These are phyloP conservation scores for Zaprionus capensis DNA, from an alignment of 1,140 invertebrate genomes.

Conservation along the genomic window DNA sequence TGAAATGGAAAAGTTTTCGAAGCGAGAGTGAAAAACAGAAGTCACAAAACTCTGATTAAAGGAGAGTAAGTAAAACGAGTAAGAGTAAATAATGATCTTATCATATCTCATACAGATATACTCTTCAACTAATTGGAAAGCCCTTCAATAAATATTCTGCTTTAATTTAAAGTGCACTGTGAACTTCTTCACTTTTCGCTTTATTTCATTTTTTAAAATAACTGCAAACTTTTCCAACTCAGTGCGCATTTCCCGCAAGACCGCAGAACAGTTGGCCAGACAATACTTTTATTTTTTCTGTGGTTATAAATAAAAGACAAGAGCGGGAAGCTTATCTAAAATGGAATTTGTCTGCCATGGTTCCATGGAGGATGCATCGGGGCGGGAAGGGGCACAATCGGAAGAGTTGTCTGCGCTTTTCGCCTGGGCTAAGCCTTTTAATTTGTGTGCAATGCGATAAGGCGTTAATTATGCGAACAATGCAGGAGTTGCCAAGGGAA, in stretches of 20 bases:
- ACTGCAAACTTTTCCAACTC: slow-evolving; percentile 5
- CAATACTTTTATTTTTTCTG: slow-evolving; percentile 14
- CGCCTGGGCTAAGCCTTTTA: slow-evolving; percentile 55
- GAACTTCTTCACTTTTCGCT: background rate
- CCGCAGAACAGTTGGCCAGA: slow-evolving; percentile 15
- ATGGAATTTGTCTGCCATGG: slow-evolving; percentile 42
- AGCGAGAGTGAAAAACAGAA: slow-evolving; percentile 40
- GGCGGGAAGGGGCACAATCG: slow-evolving; percentile 20
- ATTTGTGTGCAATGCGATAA: slow-evolving; percentile 70
- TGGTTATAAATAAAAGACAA: slow-evolving; percentile 49
- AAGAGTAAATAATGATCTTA: background rate
- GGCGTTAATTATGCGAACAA: slow-evolving; percentile 61
- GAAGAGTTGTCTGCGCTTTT: slow-evolving; percentile 39
- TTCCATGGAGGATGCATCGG: slow-evolving; percentile 46
- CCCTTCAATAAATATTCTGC: too few relatives aligned
- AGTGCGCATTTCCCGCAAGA: background rate
- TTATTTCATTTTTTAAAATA: background rate
- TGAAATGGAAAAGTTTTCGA: slow-evolving; percentile 16
- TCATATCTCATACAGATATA: too few relatives aligned
- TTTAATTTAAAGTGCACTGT: background rate
- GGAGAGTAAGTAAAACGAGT: background rate
- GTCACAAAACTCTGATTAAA: background rate
- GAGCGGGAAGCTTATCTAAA: slow-evolving; percentile 53
- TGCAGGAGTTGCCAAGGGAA: slow-evolving; percentile 10
- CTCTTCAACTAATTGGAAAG: too few relatives aligned